These are phyloP conservation scores for Diorhabda elongata DNA, from an alignment of 1,140 invertebrate species.

Conservation along the genomic window DNA sequence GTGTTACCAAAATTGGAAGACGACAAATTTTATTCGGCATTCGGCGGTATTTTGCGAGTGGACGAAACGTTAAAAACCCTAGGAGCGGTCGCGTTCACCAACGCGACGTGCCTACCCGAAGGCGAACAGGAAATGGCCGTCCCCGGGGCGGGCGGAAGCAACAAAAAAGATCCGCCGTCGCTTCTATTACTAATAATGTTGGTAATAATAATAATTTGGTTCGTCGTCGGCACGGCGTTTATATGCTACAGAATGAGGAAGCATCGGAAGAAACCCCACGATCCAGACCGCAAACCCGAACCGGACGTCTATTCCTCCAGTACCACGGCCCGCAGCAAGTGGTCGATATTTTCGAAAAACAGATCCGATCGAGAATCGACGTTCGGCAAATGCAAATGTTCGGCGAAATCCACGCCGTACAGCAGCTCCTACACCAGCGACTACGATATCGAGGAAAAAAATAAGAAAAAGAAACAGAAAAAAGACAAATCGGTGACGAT, in stretches of 20 bases:
- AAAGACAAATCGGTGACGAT: background rate
- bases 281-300: constrained; percentile 2
- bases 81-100: constrained; percentile 32
- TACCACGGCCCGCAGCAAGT: constrained; percentile 20
- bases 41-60: constrained; percentile 56
- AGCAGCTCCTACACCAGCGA: constrained; percentile 25
- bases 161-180: constrained; percentile 12
- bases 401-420: constrained; percentile 17
- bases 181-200: constrained; percentile 37
- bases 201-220: constrained; percentile 41
- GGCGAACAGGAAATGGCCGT: constrained; percentile 23
- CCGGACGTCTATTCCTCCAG: constrained; percentile 9
- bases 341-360: constrained; percentile 24
- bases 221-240: constrained; percentile 39
- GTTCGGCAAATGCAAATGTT: constrained; percentile 11
- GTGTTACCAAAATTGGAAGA: constrained; percentile 55
- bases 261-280: background rate
- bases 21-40: constrained; percentile 58
- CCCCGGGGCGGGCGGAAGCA: constrained; percentile 3
- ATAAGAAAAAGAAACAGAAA: constrained; percentile 12
- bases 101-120: constrained; percentile 13
- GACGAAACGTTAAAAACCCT: constrained; percentile 52
- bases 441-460: constrained; percentile 23
- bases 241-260: constrained; percentile 40
- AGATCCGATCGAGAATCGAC: background rate